Evolutionary conservation across 2,797 vertebrate species (phyloP).

Genomic region (Melanotaenia trifasciata): DNA sequence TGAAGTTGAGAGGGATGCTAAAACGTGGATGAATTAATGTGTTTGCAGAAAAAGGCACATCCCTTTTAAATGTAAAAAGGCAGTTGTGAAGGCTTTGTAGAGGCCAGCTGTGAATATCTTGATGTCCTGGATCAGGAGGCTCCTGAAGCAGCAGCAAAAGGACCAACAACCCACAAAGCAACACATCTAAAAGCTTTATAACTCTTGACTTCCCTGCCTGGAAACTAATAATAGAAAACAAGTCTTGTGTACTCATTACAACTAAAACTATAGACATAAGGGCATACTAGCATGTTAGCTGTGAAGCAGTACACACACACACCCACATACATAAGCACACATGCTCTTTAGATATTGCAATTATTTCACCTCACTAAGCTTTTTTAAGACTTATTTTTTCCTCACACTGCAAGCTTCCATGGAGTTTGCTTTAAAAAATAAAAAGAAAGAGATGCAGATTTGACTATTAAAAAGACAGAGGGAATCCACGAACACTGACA

Average conservation of each 20-base stretch:
- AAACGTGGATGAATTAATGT: slow-evolving; percentile 37
- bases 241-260: background rate
- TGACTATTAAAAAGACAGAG: slow-evolving; percentile 16
- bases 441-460: slow-evolving; percentile 24
- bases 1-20: slow-evolving; percentile 35
- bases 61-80: slow-evolving; percentile 62
- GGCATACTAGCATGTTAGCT: background rate
- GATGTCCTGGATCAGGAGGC: slow-evolving; percentile 15
- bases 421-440: slow-evolving; percentile 49
- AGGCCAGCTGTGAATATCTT: slow-evolving; percentile 43
- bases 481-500: slow-evolving; percentile 20
- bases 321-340: background rate
- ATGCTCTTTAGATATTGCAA: background rate
- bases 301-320: slow-evolving; percentile 8
- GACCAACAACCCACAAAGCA: slow-evolving; percentile 22
- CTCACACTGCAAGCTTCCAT: slow-evolving; percentile 30
- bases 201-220: background rate
- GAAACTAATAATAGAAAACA: slow-evolving; percentile 18
- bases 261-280: background rate
- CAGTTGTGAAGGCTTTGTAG: slow-evolving; percentile 31
- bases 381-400: slow-evolving; percentile 39
- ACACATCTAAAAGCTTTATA: slow-evolving; percentile 14
- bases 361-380: slow-evolving; percentile 33
- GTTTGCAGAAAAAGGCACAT: slow-evolving; percentile 26
- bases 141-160: slow-evolving; percentile 2